Base-by-base conservation (phyloP, 2,797 vertebrate species). In the Arvicola amphibius region DNA sequence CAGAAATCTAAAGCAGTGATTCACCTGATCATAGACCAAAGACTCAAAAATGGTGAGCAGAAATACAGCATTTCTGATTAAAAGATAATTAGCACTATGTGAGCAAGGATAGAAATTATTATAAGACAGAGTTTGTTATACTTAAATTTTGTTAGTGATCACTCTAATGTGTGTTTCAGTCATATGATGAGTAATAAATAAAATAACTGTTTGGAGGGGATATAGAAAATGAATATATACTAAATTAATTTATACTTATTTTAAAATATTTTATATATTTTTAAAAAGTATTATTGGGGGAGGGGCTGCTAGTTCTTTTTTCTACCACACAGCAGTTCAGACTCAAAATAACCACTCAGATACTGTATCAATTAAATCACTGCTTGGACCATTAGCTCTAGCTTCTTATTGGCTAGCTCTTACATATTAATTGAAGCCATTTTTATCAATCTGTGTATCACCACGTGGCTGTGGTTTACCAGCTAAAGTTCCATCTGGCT, bases 201-300 rank as follows among this genome's bases (percentile, higher is more conserved):
- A 14, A 40, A 6, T 17, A 61, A 61, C 25, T 8, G 43, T 19
- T 43, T 13, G 23, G 13, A 59, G n/a, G 13, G 6, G 14, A 59
- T 8, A 59, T 37, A 8, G 23, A 29, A 19, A 14, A 43, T 29
- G 80, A 73, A 53, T 59, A 34, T 5, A 27, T 29, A 5, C 51
- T 77, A 61, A 29, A 16, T 84, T 84, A 88, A 88, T 86, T 91
- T 94, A 81, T 10, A 85, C 17, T 80, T 51, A 69, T 63, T 88
- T 29, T 40, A 92, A 71, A 91, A 81, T 8, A 19, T 61, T 43
- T 59, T 79, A 69, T 69, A 69, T n/a, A 10, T n/a, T 37, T 77
- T 81, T 29, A 27, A 61, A 27, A 56, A 56, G 6, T 56, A 56
- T 21, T 56, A 2, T 56, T 56, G 19, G 6, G 17, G 19, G 56